A percentile compares a stretch with the other conserved stretches of the same genome.
These are phyloP conservation scores for Triplophysa tibetana DNA, from an alignment of 2,113 vertebrate genomes.

Conservation along the genomic window DNA sequence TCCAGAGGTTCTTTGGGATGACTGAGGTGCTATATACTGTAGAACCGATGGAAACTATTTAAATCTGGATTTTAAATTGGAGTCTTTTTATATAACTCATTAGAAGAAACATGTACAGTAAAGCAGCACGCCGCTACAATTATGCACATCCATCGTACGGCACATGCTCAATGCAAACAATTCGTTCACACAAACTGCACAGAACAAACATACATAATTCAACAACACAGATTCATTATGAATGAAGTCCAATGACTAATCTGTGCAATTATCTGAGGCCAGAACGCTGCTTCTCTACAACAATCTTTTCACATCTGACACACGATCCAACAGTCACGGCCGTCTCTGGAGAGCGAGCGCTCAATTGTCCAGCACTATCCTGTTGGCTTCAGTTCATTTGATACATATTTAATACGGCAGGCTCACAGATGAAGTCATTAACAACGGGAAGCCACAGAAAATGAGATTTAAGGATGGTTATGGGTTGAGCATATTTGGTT, in stretches of 20 bases:
- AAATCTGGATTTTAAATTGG: not conserved
- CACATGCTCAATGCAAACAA: not conserved
- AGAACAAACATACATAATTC: conserved; percentile 35
- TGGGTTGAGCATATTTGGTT: conserved; percentile 1
- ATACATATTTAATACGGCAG: conserved; percentile 12
- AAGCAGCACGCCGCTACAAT: not conserved
- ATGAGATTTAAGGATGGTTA: not conserved
- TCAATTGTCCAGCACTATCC: not conserved
- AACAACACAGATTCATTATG: conserved; percentile 23
- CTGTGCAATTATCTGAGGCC: conserved; percentile 5
- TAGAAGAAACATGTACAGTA: not conserved
- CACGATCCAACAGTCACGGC: not conserved
- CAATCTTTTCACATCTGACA: conserved; percentile 7
- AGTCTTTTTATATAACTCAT: not conserved
- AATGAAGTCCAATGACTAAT: conserved; percentile 26
- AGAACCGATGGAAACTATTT: not conserved
- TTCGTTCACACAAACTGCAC: not conserved
- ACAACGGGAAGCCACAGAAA: not conserved
- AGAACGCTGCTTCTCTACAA: not conserved
- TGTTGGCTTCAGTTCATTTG: conserved; percentile 11
- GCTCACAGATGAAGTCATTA: not conserved
- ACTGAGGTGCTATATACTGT: too few species aligned
- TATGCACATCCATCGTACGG: not conserved
- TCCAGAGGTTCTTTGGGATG: too few species aligned
- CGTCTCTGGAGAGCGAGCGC: not conserved